Evolutionary conservation across 2,797 vertebrate species (phyloP).

Genomic region (Lagodon rhomboides): DNA sequence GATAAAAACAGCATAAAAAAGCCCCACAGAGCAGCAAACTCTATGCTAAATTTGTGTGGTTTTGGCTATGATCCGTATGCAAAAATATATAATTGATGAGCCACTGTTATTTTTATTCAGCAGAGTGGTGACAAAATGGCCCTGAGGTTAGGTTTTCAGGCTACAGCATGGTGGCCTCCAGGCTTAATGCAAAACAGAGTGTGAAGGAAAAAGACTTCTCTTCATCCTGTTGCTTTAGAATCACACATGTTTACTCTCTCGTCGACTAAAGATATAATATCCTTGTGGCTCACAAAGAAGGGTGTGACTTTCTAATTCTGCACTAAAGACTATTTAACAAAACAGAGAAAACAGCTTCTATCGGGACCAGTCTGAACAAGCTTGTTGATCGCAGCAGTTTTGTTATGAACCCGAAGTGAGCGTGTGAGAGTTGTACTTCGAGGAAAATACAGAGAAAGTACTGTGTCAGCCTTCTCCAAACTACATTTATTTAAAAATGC

Average conservation of each 20-base stretch:
- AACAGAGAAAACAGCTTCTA: conserved; percentile 8
- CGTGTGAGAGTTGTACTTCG: conserved; percentile 33
- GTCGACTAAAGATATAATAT: conserved; percentile 26
- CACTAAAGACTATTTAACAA: conserved; percentile 15
- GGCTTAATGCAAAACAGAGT: neutral
- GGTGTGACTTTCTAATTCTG: conserved; percentile 15
- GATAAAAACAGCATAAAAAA: neutral
- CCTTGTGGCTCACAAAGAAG: neutral
- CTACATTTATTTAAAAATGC: conserved; percentile 75
- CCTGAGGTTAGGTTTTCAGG: neutral
- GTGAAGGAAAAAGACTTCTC: neutral
- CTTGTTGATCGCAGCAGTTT: conserved; percentile 62
- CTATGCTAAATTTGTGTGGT: neutral
- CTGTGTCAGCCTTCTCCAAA: conserved; percentile 66
- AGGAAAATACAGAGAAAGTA: conserved; percentile 66
- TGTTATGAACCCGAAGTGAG: conserved; percentile 19
- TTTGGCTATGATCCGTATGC: neutral
- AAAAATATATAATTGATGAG: neutral
- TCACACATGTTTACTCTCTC: neutral
- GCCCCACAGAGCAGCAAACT: neutral
- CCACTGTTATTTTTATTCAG: neutral
- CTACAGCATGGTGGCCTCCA: neutral
- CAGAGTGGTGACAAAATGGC: neutral
- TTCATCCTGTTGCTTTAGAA: neutral
- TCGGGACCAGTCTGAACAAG: conserved; percentile 21